A percentile compares a stretch with the other conserved stretches of the same genome.
Conservation (phyloP, 1,140 invertebrate species). For the Drosophila willistoni region DNA sequence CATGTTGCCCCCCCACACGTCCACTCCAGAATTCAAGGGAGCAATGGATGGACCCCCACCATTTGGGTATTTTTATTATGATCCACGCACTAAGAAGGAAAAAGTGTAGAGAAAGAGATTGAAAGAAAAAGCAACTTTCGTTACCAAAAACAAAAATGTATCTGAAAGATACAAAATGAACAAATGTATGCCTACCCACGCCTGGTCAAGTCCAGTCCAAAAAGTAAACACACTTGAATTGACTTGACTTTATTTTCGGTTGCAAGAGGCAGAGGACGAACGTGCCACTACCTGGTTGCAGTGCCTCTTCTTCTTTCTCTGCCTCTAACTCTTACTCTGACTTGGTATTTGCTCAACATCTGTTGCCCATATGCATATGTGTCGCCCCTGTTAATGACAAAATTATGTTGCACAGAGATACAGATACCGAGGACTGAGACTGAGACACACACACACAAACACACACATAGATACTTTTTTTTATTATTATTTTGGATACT, state of each 20-base stretch:
- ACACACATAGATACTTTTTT: conserved; percentile 13
- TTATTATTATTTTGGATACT: conserved; percentile 11
- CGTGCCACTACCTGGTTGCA: conserved; percentile 67
- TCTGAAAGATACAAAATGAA: not conserved
- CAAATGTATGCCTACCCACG: not conserved
- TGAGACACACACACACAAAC: conserved; percentile 29
- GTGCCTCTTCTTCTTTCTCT: conserved; percentile 30
- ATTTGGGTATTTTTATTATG: conserved; percentile 6
- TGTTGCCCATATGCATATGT: conserved; percentile 74
- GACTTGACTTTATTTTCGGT: conserved; percentile 3
- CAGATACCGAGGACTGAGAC: conserved; percentile 37
- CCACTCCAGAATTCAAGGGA: not conserved
- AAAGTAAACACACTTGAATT: conserved; percentile 11
- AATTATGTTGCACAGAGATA: conserved; percentile 75
- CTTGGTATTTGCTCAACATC: conserved; percentile 68
- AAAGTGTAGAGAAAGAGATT: conserved; percentile 25
- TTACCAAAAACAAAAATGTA: not conserved
- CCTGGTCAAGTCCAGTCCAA: not conserved
- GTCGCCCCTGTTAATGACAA: conserved; percentile 68
- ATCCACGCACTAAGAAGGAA: conserved; percentile 1
- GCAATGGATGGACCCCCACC: not conserved
- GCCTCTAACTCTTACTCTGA: conserved; percentile 26
- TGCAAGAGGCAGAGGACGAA: conserved; percentile 15
- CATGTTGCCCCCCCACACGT: not conserved
- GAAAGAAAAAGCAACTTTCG: conserved; percentile 50